Base-by-base conservation (phyloP, 2,888 invertebrate species). In the Hemistola chrysoprasaria region DNA sequence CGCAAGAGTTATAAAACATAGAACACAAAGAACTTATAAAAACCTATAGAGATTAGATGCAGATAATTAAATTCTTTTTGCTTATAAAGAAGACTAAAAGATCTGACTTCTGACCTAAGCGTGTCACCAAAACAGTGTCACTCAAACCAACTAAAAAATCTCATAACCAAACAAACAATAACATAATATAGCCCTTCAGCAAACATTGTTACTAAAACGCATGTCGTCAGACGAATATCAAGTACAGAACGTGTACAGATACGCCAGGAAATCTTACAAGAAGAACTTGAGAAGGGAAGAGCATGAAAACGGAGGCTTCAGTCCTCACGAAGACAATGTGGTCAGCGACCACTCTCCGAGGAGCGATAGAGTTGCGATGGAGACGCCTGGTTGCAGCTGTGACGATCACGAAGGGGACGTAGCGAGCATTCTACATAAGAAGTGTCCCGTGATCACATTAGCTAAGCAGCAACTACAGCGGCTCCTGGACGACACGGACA, bases 361-460 rank as follows among this genome's bases (percentile, higher is more conserved):
- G 50, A 67, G 60, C 44, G 71, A 73, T 20, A 48, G 24, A 8
- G 57, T 34, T 5, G 25, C 40, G 10, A 44, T 53, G 32, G 54
- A 51, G 3, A 29, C 55, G n/a, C 60, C 64, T 3, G 47, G 67
- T 1, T 85, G 83, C 47, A 80, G 74, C 44, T 83, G 80, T 37
- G 75, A 75, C 7, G 80, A 81, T 22, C 56, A 71, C 1, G 82
- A 87, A 8, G 65, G 61, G 1, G 84, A 85, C 42, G 65, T 85
- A 25, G 74, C 80, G 1, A 74, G 69, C 47, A 81, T 89, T 40
- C 60, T 85, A 3, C 84, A 86, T 49, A 85, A 79, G 48, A 89
- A 88, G 60, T 83, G 82, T 35, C 80, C 84, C 3, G 82, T 85
- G 0, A 85, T 87, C 8, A 71, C 70, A 3, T 55, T 88, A 27